phyloP scores from a whole-genome alignment of 2,888 invertebrate genomes.

The Pantelozetes paolii region DNA sequence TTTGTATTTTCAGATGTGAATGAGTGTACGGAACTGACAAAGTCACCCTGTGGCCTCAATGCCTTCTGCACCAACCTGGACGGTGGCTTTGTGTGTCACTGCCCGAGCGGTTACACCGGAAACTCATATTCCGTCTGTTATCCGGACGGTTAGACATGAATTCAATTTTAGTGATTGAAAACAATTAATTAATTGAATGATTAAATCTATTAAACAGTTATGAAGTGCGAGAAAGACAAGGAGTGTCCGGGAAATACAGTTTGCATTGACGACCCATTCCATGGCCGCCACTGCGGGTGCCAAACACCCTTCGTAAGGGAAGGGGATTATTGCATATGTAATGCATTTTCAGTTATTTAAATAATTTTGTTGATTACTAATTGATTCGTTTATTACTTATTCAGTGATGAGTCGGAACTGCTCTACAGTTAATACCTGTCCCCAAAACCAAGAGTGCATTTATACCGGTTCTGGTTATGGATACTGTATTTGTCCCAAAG shows the following conservation, averaged over 20 bases:
- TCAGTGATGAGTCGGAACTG: slow-evolving; percentile 48
- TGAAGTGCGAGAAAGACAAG: slow-evolving; percentile 47
- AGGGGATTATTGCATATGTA: slow-evolving; percentile 49
- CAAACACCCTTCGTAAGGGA: slow-evolving; percentile 48
- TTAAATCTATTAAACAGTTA: slow-evolving; percentile 43
- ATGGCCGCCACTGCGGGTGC: slow-evolving; percentile 48
- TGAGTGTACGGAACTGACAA: slow-evolving; percentile 55
- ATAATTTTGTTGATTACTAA: neutral
- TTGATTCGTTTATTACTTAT: neutral
- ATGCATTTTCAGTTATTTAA: neutral
- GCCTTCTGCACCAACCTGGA: slow-evolving; percentile 87
- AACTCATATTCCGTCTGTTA: slow-evolving; percentile 80
- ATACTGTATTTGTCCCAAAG: slow-evolving; percentile 87
- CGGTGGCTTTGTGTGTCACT: slow-evolving; percentile 87
- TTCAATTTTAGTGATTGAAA: slow-evolving; percentile 26
- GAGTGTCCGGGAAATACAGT: slow-evolving; percentile 49
- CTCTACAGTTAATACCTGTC: slow-evolving; percentile 64
- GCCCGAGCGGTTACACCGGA: slow-evolving; percentile 78
- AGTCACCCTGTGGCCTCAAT: slow-evolving; percentile 77
- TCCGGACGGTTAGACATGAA: slow-evolving; percentile 57
- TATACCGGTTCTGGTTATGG: slow-evolving; percentile 82
- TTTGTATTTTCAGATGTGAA: slow-evolving; percentile 62
- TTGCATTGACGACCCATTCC: slow-evolving; percentile 47
- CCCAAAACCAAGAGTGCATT: slow-evolving; percentile 78
- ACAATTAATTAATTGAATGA: neutral